Evolutionary conservation across 1,140 invertebrate genomes (phyloP).

Genomic region (Ips typographus): DNA sequence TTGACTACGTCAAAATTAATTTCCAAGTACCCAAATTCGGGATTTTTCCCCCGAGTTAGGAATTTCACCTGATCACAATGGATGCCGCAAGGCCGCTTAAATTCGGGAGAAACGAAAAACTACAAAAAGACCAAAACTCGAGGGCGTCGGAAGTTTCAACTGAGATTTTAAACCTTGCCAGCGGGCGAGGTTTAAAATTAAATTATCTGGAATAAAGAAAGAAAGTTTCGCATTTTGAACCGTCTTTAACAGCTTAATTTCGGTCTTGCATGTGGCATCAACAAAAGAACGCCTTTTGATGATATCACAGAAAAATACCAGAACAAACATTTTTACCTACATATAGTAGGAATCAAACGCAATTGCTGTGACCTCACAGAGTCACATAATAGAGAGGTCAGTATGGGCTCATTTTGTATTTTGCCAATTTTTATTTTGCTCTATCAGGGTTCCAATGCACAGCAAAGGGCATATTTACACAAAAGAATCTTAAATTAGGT

Average conservation of each 20-base stretch:
- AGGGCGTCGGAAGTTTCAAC: not conserved
- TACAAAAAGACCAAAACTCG: not conserved
- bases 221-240: constrained; percentile 1
- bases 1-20: constrained; percentile 10
- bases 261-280: not conserved
- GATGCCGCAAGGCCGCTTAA: not conserved
- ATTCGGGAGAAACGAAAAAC: not conserved
- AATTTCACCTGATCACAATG: not conserved
- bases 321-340: too few species aligned
- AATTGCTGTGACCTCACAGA: too few species aligned
- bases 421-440: too few species aligned
- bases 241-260: constrained; percentile 4
- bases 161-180: not conserved
- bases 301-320: not conserved
- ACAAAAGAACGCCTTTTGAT: not conserved
- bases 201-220: constrained; percentile 6
- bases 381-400: too few species aligned
- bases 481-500: too few species aligned
- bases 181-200: constrained; percentile 1
- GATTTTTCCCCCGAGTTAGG: not conserved
- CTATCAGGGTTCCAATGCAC: too few species aligned
- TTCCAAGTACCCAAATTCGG: not conserved
- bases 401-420: too few species aligned
- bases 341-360: too few species aligned
- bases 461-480: too few species aligned